These are phyloP conservation scores for Misgurnus mizolepis DNA, from an alignment of 2,113 vertebrate species.

Conservation along the genomic window DNA sequence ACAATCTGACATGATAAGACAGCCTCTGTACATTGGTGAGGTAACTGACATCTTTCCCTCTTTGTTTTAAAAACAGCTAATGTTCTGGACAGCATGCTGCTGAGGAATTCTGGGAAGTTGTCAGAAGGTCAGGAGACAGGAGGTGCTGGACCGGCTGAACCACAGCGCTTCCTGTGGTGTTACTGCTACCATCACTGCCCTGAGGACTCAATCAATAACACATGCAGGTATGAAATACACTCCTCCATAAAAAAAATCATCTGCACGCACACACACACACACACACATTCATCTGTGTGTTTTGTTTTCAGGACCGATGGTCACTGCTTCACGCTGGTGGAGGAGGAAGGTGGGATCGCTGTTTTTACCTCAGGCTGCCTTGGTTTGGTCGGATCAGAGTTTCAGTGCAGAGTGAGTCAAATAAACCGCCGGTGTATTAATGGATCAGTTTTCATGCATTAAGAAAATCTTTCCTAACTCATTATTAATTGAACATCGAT, in stretches of 20 bases:
- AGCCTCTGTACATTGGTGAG: no score
- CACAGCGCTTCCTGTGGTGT: conserved; percentile 84
- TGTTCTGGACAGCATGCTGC: conserved; percentile 83
- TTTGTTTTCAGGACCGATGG: conserved; percentile 85
- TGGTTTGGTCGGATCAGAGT: conserved; percentile 87
- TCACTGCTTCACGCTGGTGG: conserved; percentile 95
- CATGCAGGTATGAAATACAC: conserved; percentile 83
- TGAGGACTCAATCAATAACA: conserved; percentile 89
- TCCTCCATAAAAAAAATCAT: neutral
- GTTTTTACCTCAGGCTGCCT: conserved; percentile 91
- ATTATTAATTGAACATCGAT: no score
- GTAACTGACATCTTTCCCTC: neutral
- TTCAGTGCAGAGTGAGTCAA: conserved; percentile 92
- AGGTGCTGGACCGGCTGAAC: conserved; percentile 78
- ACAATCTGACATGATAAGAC: no score
- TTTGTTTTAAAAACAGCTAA: conserved; percentile 66
- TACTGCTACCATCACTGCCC: conserved; percentile 93
- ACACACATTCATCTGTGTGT: conserved; percentile 6
- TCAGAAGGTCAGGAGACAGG: conserved; percentile 78
- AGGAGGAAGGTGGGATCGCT: conserved; percentile 85
- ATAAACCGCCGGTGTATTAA: no score
- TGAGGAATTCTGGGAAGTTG: conserved; percentile 83
- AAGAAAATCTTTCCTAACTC: no score
- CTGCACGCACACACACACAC: conserved; percentile 18
- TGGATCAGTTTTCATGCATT: no score